Percentiles rank a stretch among this genome's conserved stretches.
phyloP scores from a whole-genome alignment of 30 jellyfish, hydroid and myxozoan species.

The Turritopsis rubra region DNA sequence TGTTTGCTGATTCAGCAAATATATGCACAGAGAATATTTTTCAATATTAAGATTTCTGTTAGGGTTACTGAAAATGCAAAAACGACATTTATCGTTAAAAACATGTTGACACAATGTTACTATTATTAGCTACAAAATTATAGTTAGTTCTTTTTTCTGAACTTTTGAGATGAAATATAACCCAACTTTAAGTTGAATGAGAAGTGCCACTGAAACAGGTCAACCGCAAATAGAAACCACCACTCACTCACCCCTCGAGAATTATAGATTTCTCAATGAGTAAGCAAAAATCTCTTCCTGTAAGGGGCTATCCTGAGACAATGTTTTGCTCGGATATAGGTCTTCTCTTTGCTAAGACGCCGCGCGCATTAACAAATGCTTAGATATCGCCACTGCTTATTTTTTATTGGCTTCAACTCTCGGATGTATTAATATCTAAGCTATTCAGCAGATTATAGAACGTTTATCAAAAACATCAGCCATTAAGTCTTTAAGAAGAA shows the following conservation, averaged over 20 bases:
- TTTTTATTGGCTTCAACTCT: background rate
- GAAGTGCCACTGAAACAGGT: background rate
- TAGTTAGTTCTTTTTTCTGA: background rate
- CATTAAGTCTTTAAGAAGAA: background rate
- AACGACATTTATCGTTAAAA: too few species aligned
- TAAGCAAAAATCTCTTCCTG: too few species aligned
- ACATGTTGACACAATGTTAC: too few species aligned
- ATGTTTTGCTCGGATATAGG: background rate
- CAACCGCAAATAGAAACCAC: background rate
- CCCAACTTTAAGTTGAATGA: background rate
- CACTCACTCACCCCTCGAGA: too few species aligned
- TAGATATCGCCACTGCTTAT: background rate
- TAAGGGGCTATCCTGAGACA: too few species aligned
- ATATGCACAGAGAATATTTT: too few species aligned
- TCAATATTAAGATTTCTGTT: too few species aligned
- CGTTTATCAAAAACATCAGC: background rate
- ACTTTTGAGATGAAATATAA: background rate
- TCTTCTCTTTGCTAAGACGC: background rate
- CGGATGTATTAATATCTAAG: background rate
- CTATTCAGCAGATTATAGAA: background rate
- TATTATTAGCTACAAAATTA: too few species aligned
- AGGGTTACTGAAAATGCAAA: too few species aligned
- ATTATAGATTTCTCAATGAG: too few species aligned
- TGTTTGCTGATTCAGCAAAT: too few species aligned
- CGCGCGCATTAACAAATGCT: background rate